Evolutionary conservation across 2,888 invertebrate genomes (phyloP).

Genomic region (Drosophila rellima): DNA sequence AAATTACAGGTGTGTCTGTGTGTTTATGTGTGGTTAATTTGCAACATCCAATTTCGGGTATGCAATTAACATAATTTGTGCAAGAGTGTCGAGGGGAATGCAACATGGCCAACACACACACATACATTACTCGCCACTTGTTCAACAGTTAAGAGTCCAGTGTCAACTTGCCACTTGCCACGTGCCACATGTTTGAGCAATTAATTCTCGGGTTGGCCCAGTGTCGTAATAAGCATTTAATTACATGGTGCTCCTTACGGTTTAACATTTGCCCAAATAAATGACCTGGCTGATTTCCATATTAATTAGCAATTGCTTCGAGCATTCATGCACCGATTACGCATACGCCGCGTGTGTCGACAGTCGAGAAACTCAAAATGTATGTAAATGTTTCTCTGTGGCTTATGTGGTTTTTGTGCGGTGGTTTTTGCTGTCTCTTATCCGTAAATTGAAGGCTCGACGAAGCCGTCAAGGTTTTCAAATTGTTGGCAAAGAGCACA

Average conservation of each 20-base stretch:
- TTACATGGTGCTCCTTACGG: slow-evolving; percentile 34
- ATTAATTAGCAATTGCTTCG: slow-evolving; percentile 71
- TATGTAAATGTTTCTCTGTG: slow-evolving; percentile 20
- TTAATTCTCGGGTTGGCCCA: slow-evolving; percentile 47
- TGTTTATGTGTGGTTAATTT: slow-evolving; percentile 28
- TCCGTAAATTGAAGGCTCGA: slow-evolving; percentile 48
- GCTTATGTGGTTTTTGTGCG: slow-evolving; percentile 30
- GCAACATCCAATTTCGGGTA: slow-evolving; percentile 32
- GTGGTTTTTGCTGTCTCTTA: slow-evolving; percentile 9
- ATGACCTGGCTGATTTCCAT: slow-evolving; percentile 69
- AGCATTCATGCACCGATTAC: slow-evolving; percentile 26
- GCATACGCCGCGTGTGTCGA: slow-evolving; percentile 35
- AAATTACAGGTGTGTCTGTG: slow-evolving; percentile 17
- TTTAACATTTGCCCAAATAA: slow-evolving; percentile 29
- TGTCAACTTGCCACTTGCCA: background rate
- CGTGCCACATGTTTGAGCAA: slow-evolving; percentile 52
- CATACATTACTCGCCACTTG: slow-evolving; percentile 12
- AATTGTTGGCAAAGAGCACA: slow-evolving; percentile 26
- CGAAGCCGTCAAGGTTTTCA: slow-evolving; percentile 37
- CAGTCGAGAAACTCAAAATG: background rate
- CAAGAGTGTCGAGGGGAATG: slow-evolving; percentile 6
- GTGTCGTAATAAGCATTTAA: slow-evolving; percentile 64
- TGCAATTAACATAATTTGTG: slow-evolving; percentile 56
- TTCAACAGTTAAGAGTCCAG: slow-evolving; percentile 1
- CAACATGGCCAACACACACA: slow-evolving; percentile 7